These are phyloP conservation scores for Heteromurus nitidus DNA, from an alignment of 2,888 invertebrate species.

Conservation along the genomic window DNA sequence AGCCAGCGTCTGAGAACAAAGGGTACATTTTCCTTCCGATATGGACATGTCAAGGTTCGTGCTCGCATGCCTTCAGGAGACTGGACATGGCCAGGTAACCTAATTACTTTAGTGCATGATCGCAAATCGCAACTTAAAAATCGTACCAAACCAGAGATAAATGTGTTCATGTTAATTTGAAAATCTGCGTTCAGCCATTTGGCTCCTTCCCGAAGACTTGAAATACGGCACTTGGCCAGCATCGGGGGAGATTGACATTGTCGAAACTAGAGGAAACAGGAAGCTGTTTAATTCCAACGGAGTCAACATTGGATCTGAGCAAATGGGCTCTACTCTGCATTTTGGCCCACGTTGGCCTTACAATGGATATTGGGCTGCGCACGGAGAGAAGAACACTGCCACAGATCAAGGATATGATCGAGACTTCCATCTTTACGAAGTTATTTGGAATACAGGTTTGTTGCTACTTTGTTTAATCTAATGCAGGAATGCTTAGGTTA, in stretches of 20 bases:
- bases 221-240: slow-evolving; percentile 61
- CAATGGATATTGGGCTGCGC: slow-evolving; percentile 79
- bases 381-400: slow-evolving; percentile 75
- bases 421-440: slow-evolving; percentile 81
- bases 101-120: neutral
- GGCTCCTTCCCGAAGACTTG: slow-evolving; percentile 67
- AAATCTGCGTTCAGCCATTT: too few species aligned
- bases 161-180: too few species aligned
- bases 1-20: slow-evolving; percentile 75
- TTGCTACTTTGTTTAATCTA: neutral
- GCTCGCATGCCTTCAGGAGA: slow-evolving; percentile 75
- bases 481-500: neutral
- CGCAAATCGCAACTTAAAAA: too few species aligned
- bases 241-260: slow-evolving; percentile 63
- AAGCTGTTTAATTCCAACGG: slow-evolving; percentile 74
- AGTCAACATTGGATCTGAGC: slow-evolving; percentile 79
- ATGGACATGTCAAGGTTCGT: slow-evolving; percentile 75
- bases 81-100: slow-evolving; percentile 74
- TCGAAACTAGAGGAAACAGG: slow-evolving; percentile 81
- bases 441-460: slow-evolving; percentile 58
- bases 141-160: too few species aligned
- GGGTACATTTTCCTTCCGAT: slow-evolving; percentile 75
- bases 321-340: slow-evolving; percentile 81
- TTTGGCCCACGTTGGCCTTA: slow-evolving; percentile 80
- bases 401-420: slow-evolving; percentile 75